Base-by-base conservation (phyloP, 2,888 invertebrate genomes). In the Lasioglossum oenotherae region DNA sequence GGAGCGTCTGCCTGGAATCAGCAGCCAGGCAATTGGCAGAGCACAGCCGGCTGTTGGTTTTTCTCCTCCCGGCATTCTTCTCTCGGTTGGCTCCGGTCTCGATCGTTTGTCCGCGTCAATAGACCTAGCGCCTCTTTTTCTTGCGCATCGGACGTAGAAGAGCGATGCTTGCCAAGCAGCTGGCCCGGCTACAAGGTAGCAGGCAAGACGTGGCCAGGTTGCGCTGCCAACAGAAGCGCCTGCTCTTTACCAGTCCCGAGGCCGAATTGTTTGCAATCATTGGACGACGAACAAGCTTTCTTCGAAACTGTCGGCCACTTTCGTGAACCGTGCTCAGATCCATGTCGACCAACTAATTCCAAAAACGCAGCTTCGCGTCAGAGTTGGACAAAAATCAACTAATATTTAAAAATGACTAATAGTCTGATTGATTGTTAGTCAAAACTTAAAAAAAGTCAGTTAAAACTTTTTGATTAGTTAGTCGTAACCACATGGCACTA, bases 81-180 rank as follows among this genome's bases (percentile, higher is more conserved):
- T 12, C 38, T 31, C 57, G 19, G 46, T 49, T 83, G 78, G 78
- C 74, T 75, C 31, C 74, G 74, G 84, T 85, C 86, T 84, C 81
- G 79, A 86, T 83, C 91, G 84, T 90, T 90, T 89, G 89, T 90
- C 91, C 91, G 82, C 82, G 85, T 90, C 86, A 80, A 88, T 88
- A 74, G 88, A 87, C 69, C 77, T 84, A 80, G 85, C 82, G 83
- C 84, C 84, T 76, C 79, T 81, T 84, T 81, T 80, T 82, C 84
- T 77, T 74, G 81, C 80, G 81, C 80, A 67, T 88, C 81, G 49
- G 19, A 27, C 12, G 38, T 41, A 12, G 53, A 10, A 49, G 38
- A 41, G 71, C 71, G 71, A 27, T 35, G 35, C 69, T 41, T 49
- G 16, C 78, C 69, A 41, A 38, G 35, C 71, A 72, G 46, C 64